phyloP scores from a whole-genome alignment of 92 coral and sea anemone genomes.

The Chrysogorgia sp. region DNA sequence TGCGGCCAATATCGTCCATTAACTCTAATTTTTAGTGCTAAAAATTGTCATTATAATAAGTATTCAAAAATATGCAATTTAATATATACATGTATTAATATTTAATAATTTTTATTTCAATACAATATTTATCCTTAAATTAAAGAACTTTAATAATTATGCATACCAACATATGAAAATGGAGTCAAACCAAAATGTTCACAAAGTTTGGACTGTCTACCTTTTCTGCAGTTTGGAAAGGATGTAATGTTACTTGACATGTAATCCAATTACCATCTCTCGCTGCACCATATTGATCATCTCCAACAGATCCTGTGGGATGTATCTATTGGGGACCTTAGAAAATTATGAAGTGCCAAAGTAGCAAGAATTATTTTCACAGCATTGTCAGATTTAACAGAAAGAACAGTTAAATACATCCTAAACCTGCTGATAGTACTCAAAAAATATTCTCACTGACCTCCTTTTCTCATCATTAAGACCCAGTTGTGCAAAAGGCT shows the following conservation, averaged over 20 bases:
- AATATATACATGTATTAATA: no score
- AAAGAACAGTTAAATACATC: conserved; percentile 57
- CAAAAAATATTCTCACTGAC: conserved; percentile 72
- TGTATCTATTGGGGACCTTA: conserved; percentile 45
- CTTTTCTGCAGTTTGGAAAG: conserved; percentile 61
- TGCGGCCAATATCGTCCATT: no score
- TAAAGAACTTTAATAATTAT: no score
- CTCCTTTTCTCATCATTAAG: conserved; percentile 34
- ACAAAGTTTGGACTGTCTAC: conserved; percentile 65
- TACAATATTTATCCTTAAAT: no score
- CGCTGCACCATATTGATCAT: conserved; percentile 4
- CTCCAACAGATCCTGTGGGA: conserved; percentile 40
- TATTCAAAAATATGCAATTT: no score
- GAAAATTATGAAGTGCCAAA: conserved; percentile 38
- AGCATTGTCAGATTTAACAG: conserved; percentile 61
- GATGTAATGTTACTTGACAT: conserved; percentile 11
- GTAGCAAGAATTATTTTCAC: conserved; percentile 55
- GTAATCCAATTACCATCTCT: conserved; percentile 36
- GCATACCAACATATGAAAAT: no score
- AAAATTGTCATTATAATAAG: no score
- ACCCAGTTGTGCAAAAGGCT: conserved; percentile 37
- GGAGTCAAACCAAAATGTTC: no score
- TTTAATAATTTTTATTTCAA: no score
- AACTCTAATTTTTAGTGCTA: no score
- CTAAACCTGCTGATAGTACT: conserved; percentile 49